phyloP scores from a whole-genome alignment of 2,113 vertebrate genomes.

The Cacatua alba region DNA sequence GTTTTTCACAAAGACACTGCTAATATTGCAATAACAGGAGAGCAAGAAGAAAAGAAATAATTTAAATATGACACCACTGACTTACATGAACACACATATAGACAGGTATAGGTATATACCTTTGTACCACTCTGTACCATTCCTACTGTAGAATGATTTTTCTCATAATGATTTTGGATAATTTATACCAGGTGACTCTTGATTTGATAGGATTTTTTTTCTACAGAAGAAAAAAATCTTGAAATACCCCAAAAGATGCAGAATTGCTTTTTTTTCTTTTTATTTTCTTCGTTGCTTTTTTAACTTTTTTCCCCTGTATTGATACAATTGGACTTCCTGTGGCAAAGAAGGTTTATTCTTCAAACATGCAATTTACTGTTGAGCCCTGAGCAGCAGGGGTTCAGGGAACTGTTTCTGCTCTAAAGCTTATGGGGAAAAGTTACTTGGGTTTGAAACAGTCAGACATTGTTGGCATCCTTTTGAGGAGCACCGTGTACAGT shows the following conservation, averaged over 20 bases:
- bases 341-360: neutral
- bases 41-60: neutral
- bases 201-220: neutral
- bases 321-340: neutral
- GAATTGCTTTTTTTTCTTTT: fast-evolving
- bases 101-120: neutral
- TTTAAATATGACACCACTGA: neutral
- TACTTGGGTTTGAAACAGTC: neutral
- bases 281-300: neutral
- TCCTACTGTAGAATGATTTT: neutral
- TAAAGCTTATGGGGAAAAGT: neutral
- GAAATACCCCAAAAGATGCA: neutral
- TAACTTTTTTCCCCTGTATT: neutral
- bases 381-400: neutral
- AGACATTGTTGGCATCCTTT: neutral
- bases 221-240: neutral
- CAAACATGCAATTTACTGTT: neutral
- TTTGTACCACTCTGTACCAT: neutral
- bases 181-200: neutral
- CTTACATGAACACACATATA: neutral
- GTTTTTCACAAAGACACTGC: neutral
- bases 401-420: neutral
- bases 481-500: neutral
- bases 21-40: neutral
- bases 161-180: neutral